Conservation (phyloP, 2,113 vertebrate species). For the Xiphias gladius region DNA sequence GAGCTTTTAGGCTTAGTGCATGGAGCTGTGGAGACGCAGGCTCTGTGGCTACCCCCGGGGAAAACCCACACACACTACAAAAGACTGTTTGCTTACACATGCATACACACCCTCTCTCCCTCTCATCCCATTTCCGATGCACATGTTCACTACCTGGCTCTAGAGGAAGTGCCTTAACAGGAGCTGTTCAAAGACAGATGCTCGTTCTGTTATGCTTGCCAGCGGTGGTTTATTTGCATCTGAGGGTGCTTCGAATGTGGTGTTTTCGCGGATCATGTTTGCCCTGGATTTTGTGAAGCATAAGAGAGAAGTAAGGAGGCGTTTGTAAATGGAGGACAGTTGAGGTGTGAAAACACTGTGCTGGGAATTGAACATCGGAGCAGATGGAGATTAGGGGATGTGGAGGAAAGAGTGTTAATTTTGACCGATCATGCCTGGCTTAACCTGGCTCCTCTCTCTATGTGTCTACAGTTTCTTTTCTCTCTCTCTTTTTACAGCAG, state of each 20-base stretch:
- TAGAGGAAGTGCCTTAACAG: constrained; percentile 69
- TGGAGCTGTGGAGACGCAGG: constrained; percentile 67
- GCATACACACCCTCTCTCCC: constrained; percentile 48
- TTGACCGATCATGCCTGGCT: constrained; percentile 61
- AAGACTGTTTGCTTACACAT: constrained; percentile 74
- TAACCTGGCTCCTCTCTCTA: constrained; percentile 48
- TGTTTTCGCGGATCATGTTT: constrained; percentile 63
- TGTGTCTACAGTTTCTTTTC: constrained; percentile 39
- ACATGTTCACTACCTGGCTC: constrained; percentile 73
- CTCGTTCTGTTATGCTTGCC: constrained; percentile 56
- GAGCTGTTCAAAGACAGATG: constrained; percentile 73
- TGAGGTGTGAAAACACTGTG: constrained; percentile 72
- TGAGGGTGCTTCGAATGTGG: constrained; percentile 52
- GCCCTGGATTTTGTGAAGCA: constrained; percentile 65
- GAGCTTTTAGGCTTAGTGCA: constrained; percentile 78
- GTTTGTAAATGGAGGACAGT: constrained; percentile 66
- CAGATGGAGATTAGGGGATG: constrained; percentile 71
- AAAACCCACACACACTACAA: constrained; percentile 72
- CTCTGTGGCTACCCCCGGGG: constrained; percentile 66
- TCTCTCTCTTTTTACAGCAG: constrained; percentile 84
- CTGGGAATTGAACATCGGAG: constrained; percentile 54
- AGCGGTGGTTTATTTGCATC: constrained; percentile 66
- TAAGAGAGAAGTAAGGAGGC: constrained; percentile 54
- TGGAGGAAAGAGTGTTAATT: constrained; percentile 71
- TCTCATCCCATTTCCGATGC: constrained; percentile 71